Evolutionary conservation across 2,888 invertebrate genomes (phyloP).

Genomic region (Apodemia mormo): DNA sequence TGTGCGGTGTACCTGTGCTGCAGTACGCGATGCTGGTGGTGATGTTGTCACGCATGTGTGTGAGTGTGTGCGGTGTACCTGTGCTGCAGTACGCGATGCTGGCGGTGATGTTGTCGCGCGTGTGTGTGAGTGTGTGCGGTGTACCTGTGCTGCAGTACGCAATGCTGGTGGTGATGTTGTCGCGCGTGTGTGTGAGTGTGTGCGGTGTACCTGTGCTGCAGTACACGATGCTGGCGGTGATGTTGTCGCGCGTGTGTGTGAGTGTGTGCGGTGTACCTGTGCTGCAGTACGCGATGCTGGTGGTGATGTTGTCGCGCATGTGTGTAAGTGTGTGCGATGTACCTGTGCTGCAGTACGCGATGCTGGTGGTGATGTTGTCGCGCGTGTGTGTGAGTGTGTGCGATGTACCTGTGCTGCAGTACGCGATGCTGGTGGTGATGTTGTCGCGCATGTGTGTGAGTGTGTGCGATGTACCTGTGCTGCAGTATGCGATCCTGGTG

Average conservation of each 20-base stretch:
- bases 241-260: constrained; percentile 86
- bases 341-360: no score
- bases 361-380: no score
- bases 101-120: constrained; percentile 94
- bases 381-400: no score
- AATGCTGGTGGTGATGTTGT: constrained; percentile 97
- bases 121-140: constrained; percentile 30
- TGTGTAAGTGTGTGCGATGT: no score
- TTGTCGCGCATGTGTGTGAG: no score
- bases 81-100: constrained; percentile 99
- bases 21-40: constrained; percentile 99
- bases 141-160: constrained; percentile 98
- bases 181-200: constrained; percentile 73
- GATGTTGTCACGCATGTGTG: constrained; percentile 87
- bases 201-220: constrained; percentile 92
- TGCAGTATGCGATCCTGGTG: no score
- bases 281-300: no score
- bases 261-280: no score
- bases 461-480: no score
- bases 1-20: constrained; percentile 88
- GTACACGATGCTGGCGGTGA: constrained; percentile 98
- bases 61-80: constrained; percentile 77
- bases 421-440: no score
- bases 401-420: no score
- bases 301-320: no score